Conservation (phyloP, 2,113 vertebrate species). For the Etia nguti region DNA sequence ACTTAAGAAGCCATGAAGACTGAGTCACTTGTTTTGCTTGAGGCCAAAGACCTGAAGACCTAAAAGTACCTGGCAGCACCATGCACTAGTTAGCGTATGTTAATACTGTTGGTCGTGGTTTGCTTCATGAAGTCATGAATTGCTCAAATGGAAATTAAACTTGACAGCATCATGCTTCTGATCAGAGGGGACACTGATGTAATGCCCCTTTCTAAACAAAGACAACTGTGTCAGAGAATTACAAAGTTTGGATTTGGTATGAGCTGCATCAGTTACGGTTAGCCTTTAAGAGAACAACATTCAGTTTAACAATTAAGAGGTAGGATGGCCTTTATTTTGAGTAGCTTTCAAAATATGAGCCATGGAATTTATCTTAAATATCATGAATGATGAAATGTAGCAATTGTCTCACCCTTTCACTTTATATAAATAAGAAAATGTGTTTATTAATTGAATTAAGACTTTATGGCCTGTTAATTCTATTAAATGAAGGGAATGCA, state of each 20-base stretch:
- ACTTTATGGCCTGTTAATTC: neutral
- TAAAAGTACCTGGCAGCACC: neutral
- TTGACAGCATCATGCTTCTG: constrained; percentile 17
- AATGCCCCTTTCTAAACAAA: neutral
- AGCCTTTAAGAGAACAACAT: neutral
- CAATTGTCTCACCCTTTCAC: neutral
- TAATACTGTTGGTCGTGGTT: neutral
- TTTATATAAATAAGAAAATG: neutral
- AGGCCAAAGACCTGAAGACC: neutral
- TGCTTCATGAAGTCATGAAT: neutral
- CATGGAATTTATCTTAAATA: neutral
- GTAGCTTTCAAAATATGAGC: neutral
- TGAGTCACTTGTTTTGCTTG: constrained; percentile 18
- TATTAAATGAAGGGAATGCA: neutral
- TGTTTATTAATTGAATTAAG: neutral
- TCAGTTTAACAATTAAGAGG: neutral
- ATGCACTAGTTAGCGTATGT: neutral
- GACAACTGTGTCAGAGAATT: neutral
- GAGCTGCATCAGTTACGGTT: neutral
- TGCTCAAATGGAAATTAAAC: constrained; percentile 33
- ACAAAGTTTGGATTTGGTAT: neutral
- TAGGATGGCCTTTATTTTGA: neutral
- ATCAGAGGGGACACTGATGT: constrained; percentile 9
- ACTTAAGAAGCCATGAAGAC: constrained; percentile 20
- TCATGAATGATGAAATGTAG: neutral